Conservation (phyloP, 1,140 invertebrate species). For the Ceratoteleas bidentatus region DNA sequence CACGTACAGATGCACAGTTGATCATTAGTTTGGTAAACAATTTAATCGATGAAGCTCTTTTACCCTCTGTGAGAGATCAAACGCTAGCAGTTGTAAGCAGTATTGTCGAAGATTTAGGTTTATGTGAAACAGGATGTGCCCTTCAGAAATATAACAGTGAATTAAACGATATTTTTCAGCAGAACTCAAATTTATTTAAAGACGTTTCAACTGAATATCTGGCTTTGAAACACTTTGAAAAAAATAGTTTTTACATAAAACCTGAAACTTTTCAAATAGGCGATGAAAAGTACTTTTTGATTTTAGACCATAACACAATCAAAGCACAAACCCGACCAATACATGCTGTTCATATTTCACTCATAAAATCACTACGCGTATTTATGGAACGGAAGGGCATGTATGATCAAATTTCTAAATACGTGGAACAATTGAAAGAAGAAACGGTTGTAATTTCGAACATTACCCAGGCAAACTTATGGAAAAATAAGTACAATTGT, state of each 20-base stretch:
- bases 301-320: not conserved
- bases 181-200: slow-evolving; percentile 15
- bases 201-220: slow-evolving; percentile 33
- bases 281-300: not conserved
- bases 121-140: slow-evolving; percentile 9
- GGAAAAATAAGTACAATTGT: slow-evolving; percentile 15
- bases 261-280: slow-evolving; percentile 21
- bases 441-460: slow-evolving; percentile 39
- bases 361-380: not conserved
- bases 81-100: slow-evolving; percentile 1
- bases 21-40: slow-evolving; percentile 7
- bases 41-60: slow-evolving; percentile 18
- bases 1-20: slow-evolving; percentile 20
- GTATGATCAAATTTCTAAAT: slow-evolving; percentile 29
- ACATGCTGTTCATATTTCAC: not conserved
- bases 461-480: slow-evolving; percentile 4
- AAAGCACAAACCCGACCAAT: not conserved
- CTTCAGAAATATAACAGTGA: not conserved
- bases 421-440: slow-evolving; percentile 6
- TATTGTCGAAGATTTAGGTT: slow-evolving; percentile 4
- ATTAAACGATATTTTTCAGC: slow-evolving; percentile 19
- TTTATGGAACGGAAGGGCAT: slow-evolving; percentile 38
- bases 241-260: slow-evolving; percentile 24
- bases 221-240: slow-evolving; percentile 29
- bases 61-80: slow-evolving; percentile 2